Base-by-base conservation (phyloP, 2,113 vertebrate genomes). In the Struthio camelus region DNA sequence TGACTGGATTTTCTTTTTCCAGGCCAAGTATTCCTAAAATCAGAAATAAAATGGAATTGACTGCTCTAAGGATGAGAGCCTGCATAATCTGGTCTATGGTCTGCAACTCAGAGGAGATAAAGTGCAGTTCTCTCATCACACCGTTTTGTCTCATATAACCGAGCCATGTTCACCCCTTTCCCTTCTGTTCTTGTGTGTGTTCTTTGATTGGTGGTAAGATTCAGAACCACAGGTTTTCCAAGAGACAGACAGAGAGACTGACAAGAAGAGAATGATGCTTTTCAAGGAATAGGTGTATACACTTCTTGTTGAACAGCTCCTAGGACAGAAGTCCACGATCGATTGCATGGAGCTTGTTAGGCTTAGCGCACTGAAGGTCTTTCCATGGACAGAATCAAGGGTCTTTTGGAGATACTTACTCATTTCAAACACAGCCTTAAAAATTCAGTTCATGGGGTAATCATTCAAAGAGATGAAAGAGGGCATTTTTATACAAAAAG, bases 61-160 rank as follows among this genome's bases (percentile, higher is more conserved):
- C 38, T 1, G 30, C 16, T 80, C 65, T 28, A 90, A 71, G 22
- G 42, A 58, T 0, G 0, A 70, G 7, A 42, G 30, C 54, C 27
- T 71, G 14, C 36, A 27, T 34, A 19, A 19, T 82, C 28, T 61
- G 6, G 19, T 24, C 13, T 25, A 18, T 59, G 25, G 19, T 71
- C 56, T 90, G 50, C 54, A 69, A 51, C 14, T 65, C 59, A 58
- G 27, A 86, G 42, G 36, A 56, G 28, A n/a, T 1, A 80, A 79
- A 67, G 20, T 0, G 0, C 24, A 44, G 0, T 18, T 64, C 19
- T 44, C 53, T 67, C 18, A 44, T 75, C 58, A 67, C 4, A 2
- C 5, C 48, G 11, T 89, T 82, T 88, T 70, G 30, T 25, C 25
- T 32, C 30, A 18, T 17, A 28, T 38, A 54, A 22, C 48, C 16